Base-by-base conservation (phyloP, 2,113 vertebrate genomes). In the Illadopsis cleaveri region DNA sequence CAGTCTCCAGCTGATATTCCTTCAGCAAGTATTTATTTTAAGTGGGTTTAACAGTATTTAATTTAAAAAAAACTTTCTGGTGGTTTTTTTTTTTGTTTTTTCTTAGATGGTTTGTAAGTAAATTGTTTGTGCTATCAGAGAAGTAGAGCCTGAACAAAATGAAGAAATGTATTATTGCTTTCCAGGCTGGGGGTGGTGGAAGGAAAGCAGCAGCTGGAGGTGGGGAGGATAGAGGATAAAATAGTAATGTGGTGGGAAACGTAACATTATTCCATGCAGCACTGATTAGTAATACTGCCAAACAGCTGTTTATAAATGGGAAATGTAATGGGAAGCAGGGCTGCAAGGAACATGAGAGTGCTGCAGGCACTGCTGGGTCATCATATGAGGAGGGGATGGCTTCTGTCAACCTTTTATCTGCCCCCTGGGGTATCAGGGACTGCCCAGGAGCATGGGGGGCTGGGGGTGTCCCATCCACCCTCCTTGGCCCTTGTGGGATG, bases 21-120 rank as follows among this genome's bases (percentile, higher is more conserved):
- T 97, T 95, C 15, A 0, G 86, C 93, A 93, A 96, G 89, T 96
- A 96, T 96, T 97, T 97, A 92, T 97, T 97, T 94, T 96, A 96
- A 97, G 93, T 96, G 92, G 90, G 92, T 94, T 97, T 97, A 96
- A 89, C 82, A 70, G 86, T 97, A 91, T 96, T 97, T 97, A 96
- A 96, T 94, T 91, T 70, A 9, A 21, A 42, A 68, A 31, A 44
- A 70, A 70, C 21, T 82, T 65, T 48, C 33, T 50, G 30, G 6
- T 15, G 12, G 4, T 21, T 23, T 57, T n/a, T 66, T 47, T 23
- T 11, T 61, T n/a, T 78, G 25, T 33, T 33, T 71, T 78, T 84
- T 73, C 24, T 94, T 94, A 3, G 61, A 61, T 88, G 66, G 28
- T 18, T 91, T 86, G 12, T 82, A 81, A 93, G 82, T 84, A 86